phyloP scores from a whole-genome alignment of 2,113 vertebrate species.

The Microcebus lehilahytsara region DNA sequence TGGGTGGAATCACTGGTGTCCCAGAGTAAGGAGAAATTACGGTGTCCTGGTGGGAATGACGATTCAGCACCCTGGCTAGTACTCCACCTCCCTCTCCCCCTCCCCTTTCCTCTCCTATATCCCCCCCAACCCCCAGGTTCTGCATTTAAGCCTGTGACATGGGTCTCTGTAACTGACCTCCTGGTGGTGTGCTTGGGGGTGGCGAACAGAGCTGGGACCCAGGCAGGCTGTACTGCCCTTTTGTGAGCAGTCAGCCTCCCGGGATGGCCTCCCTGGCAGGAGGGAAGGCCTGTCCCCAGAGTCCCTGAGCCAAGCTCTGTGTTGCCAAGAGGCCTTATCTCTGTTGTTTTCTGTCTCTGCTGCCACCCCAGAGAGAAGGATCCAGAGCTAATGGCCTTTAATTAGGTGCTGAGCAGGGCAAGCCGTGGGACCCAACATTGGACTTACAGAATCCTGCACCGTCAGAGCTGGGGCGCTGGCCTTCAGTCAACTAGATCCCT shows the following conservation, averaged over 20 bases:
- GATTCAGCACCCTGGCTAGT: slow-evolving; percentile 57
- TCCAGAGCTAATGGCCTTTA: slow-evolving; percentile 14
- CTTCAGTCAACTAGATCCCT: neutral
- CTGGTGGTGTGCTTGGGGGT: neutral
- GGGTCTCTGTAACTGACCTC: neutral
- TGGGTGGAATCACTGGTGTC: neutral
- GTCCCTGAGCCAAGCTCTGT: neutral
- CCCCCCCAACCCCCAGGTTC: neutral
- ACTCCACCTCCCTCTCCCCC: neutral
- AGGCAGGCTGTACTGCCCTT: neutral
- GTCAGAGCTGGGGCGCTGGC: neutral
- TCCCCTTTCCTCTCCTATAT: no score
- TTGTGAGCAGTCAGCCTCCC: slow-evolving; percentile 20
- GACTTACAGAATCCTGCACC: neutral
- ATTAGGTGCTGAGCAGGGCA: neutral
- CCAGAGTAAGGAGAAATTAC: neutral
- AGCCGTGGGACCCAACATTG: neutral
- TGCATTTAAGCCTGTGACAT: neutral
- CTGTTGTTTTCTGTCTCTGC: slow-evolving; percentile 51
- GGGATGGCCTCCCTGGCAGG: neutral
- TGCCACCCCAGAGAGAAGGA: slow-evolving; percentile 42
- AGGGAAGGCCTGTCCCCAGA: neutral
- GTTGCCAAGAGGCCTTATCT: slow-evolving; percentile 8
- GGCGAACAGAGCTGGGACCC: neutral
- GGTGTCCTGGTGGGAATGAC: neutral